phyloP scores from a whole-genome alignment of 2,113 vertebrate species.

The Acanthisitta chloris region DNA sequence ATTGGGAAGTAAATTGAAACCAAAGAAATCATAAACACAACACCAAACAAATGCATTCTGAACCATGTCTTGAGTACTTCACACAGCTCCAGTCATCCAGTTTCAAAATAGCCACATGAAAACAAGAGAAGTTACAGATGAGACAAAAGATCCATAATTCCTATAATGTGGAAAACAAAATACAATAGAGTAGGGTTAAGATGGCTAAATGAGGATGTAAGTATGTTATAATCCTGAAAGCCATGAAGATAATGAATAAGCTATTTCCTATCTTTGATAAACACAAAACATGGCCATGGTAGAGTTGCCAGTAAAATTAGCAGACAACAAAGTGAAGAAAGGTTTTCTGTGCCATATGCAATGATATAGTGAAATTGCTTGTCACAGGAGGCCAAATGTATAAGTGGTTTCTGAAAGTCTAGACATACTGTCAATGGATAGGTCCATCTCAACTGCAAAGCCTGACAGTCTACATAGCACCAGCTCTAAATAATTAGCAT shows the following conservation, averaged over 20 bases:
- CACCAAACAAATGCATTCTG: background rate
- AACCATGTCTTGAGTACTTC: background rate
- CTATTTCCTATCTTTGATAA: background rate
- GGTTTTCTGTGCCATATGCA: background rate
- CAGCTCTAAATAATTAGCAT: background rate
- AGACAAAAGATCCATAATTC: background rate
- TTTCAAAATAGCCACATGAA: background rate
- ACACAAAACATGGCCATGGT: background rate
- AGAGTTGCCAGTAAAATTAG: background rate
- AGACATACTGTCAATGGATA: background rate
- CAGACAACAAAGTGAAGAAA: background rate
- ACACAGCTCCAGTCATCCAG: background rate
- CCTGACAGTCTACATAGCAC: too few species aligned
- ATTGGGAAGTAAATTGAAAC: background rate
- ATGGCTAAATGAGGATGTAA: background rate
- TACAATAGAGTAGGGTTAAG: background rate
- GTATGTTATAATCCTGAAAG: background rate
- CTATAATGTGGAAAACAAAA: background rate
- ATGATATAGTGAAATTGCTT: background rate
- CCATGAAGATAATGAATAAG: background rate
- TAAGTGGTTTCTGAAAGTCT: background rate
- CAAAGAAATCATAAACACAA: background rate
- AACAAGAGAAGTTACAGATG: background rate
- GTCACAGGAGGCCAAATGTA: background rate
- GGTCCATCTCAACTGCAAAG: background rate